Base-by-base conservation (phyloP, 2,797 vertebrate species). In the Sebastes trivittatus region DNA sequence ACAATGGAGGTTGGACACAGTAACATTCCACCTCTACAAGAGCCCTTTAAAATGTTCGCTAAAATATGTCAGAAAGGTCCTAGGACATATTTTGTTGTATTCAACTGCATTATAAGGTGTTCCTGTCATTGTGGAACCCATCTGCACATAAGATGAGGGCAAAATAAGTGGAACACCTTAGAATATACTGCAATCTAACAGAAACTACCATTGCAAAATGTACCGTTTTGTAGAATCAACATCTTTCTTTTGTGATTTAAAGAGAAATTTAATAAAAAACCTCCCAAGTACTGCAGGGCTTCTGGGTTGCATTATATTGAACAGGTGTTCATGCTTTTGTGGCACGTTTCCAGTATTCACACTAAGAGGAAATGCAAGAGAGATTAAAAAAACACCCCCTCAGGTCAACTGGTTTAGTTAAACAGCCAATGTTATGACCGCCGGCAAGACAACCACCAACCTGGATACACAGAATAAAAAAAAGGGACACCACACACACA, bases 371-470 rank as follows among this genome's bases (percentile, higher is more conserved):
- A 54, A 25, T 75, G 34, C 7, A 36, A 38, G 29, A 46, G 3
- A 14, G 30, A 46, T 38, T 49, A 68, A 32, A 56, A 61, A 61
- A 11, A 38, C 14, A 66, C 32, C 54, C 46, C 61, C 46, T 49
- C 18, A 59, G 34, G 34, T 59, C 42, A 62, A 29, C 55, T 79
- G 42, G 29, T 64, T 75, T 80, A 71, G 54, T 74, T 64, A 63
- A 80, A 71, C 56, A 78, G 36, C 55, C n/a, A 23, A 32, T n/a
- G 36, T 56, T 36, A 64, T 65, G 54, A 83, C 65, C 6, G 22
- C 62, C 5, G 22, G 83, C 52, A 67, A 61, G 52, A 72, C 63
- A 46, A 72, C 30, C n/a, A 23, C 32, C 22, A 80, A 78, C 66
- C 78, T 78, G 64, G 67, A 81, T 68, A 72, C 4, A 58, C 7